Base-by-base conservation (phyloP, 2,797 vertebrate species). In the Notoglanidium macrostoma region DNA sequence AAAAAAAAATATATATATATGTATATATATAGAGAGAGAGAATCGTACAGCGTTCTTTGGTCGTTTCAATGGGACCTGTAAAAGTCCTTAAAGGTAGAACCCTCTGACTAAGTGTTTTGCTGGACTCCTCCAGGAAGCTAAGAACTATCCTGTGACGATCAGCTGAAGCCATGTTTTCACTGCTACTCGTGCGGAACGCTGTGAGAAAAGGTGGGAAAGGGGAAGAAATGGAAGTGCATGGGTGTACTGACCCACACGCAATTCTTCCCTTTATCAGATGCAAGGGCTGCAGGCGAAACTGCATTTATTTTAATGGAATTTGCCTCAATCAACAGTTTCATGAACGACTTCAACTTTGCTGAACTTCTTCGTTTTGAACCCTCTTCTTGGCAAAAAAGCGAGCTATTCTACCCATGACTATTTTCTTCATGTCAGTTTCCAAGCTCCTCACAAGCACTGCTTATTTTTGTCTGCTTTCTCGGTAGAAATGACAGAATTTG, bases 141-240 rank as follows among this genome's bases (percentile, higher is more conserved):
- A 78, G 19, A 5, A 29, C 40, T 83, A 83, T 83, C 81, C 10
- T 12, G 46, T 8, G 63, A 32, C 35, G 40, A 61, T 74, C 70
- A 85, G 70, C n/a, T 51, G 40, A 85, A 76, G 72, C 57, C 57
- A 63, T 63, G 70, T 76, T 76, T 76, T 76, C 40, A 10, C 49
- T 74, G 57, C 9, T 8, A 55, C 29, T 67, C 23, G n/a, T 51
- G 59, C 23, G 4, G 51, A 63, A 54, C 74, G 23, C 29, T 23
- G 21, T 65, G 59, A 54, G 63, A 85, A 77, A 54, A 77, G 72
- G 59, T 63, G 46, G 29, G 7, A 32, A 67, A 21, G 26, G 44
- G 44, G n/a, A 85, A 23, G 55, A 91, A 88, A 90, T 90, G 91
- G 90, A 94, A 92, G 93, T 90, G 86, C 90, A 68, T 4, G 46